A percentile compares a stretch with the other conserved stretches of the same genome.
Evolutionary conservation across 2,797 vertebrate species (phyloP).

Genomic region (Leptatherina wallacei): DNA sequence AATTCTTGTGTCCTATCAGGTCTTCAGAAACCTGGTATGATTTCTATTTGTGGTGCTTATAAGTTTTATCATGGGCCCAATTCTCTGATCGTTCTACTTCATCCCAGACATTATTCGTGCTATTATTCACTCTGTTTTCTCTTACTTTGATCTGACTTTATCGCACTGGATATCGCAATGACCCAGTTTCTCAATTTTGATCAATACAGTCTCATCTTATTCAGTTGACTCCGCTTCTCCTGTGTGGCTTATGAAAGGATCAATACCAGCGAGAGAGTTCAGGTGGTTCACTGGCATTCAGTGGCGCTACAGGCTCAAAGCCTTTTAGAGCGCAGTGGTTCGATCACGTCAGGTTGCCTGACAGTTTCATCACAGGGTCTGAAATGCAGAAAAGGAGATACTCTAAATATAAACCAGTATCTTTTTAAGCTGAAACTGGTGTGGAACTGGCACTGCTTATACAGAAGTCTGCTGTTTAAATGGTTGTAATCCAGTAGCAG

Average conservation of each 20-base stretch:
- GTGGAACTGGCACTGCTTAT: conserved; percentile 30
- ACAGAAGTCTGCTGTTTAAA: conserved; percentile 35
- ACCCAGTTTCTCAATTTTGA: conserved; percentile 48
- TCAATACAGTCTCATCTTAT: conserved; percentile 50
- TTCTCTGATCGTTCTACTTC: neutral
- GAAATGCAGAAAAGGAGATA: conserved; percentile 57
- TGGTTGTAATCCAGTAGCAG: conserved; percentile 43
- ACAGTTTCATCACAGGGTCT: conserved; percentile 68
- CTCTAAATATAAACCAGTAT: conserved; percentile 39
- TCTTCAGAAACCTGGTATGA: neutral
- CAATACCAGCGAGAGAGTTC: conserved; percentile 68
- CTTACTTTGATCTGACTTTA: conserved; percentile 5
- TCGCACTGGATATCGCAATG: conserved; percentile 16
- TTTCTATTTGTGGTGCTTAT: neutral
- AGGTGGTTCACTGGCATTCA: conserved; percentile 60
- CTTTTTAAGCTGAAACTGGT: conserved; percentile 26
- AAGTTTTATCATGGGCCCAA: neutral
- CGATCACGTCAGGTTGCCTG: conserved; percentile 55
- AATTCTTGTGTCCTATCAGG: neutral
- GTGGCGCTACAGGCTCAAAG: conserved; percentile 66
- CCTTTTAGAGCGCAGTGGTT: conserved; percentile 57
- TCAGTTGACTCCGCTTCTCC: conserved; percentile 50
- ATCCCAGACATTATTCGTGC: neutral
- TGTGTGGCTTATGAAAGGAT: conserved; percentile 64
- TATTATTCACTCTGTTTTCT: neutral